Conservation (phyloP, 2,113 vertebrate genomes). For the Daphoenositta chrysoptera region DNA sequence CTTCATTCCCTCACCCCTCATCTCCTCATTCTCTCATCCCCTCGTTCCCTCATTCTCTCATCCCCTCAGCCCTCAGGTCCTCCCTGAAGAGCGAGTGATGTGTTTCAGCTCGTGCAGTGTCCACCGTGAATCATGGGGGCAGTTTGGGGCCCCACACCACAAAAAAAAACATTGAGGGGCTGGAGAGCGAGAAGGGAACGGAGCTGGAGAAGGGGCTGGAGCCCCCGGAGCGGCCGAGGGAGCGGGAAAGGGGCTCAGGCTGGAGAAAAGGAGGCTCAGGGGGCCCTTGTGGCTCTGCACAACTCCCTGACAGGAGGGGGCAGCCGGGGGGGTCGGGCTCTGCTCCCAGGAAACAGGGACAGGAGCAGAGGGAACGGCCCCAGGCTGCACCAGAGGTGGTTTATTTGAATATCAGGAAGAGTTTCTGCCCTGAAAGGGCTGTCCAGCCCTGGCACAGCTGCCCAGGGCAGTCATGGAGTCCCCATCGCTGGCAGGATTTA, state of each 20-base stretch:
- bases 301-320: neutral
- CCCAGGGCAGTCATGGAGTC: neutral
- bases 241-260: neutral
- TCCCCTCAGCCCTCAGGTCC: neutral
- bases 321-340: fast-evolving
- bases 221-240: neutral
- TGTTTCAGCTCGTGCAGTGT: fast-evolving
- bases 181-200: neutral
- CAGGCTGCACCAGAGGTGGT: fast-evolving
- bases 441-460: neutral
- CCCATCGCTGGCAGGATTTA: neutral
- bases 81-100: neutral
- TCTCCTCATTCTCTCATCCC: too few species aligned
- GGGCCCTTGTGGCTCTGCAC: neutral
- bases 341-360: neutral
- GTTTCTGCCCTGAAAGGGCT: neutral
- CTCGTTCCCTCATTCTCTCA: too few species aligned
- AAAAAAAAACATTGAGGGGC: neutral
- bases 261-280: neutral
- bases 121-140: neutral
- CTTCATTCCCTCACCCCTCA: neutral
- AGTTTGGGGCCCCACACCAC: neutral
- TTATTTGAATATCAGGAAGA: neutral
- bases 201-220: neutral
- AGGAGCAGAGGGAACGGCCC: fast-evolving